phyloP scores from a whole-genome alignment of 2,888 invertebrate genomes.

The Eupeodes luniger region DNA sequence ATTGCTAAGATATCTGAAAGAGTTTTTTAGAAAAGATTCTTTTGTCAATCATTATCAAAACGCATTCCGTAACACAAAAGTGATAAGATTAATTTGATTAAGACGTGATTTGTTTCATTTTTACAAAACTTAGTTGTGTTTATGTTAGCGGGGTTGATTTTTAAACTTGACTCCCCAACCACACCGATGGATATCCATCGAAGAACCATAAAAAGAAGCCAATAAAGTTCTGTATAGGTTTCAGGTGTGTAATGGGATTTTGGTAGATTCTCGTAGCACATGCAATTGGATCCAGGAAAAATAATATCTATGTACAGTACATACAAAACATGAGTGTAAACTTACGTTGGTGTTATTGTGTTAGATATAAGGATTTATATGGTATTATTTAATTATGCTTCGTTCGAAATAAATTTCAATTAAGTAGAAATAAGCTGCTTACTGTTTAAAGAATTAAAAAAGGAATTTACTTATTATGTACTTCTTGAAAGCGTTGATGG shows the following conservation, averaged over 20 bases:
- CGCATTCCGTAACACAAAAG: neutral
- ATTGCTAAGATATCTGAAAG: neutral
- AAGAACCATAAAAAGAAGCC: conserved; percentile 19
- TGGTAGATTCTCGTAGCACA: neutral
- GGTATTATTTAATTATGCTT: conserved; percentile 45
- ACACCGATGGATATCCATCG: neutral
- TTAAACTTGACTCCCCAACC: neutral
- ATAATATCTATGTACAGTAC: neutral
- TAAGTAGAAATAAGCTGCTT: conserved; percentile 33
- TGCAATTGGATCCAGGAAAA: conserved; percentile 12
- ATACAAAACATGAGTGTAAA: too few relatives aligned
- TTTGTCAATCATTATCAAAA: too few relatives aligned
- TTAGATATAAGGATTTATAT: conserved; percentile 27
- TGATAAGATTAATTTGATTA: conserved; percentile 38
- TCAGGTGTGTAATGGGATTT: conserved; percentile 35
- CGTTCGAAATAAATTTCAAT: conserved; percentile 16
- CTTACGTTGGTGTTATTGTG: neutral
- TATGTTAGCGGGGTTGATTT: conserved; percentile 8
- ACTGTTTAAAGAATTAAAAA: neutral
- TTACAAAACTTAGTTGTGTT: neutral
- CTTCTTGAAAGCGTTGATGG: neutral
- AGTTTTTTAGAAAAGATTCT: neutral
- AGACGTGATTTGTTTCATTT: conserved; percentile 8
- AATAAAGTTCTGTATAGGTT: conserved; percentile 8
- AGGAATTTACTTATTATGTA: neutral